These are phyloP conservation scores for Anastrepha obliqua DNA, from an alignment of 1,140 invertebrate species.

Conservation along the genomic window DNA sequence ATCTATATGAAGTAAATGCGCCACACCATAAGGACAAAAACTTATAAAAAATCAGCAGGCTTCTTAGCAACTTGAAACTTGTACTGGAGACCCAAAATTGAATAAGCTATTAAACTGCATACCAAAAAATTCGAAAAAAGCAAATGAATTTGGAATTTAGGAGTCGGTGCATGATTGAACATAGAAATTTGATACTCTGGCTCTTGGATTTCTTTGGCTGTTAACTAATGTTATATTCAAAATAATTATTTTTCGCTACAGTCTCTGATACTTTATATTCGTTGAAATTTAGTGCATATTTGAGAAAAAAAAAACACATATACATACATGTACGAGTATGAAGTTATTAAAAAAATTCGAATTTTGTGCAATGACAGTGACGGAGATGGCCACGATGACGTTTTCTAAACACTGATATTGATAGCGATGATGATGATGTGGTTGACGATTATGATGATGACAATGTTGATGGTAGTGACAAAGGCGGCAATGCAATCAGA, in stretches of 20 bases:
- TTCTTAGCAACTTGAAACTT: too few species aligned
- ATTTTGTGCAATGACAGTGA: conserved; percentile 15
- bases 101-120: too few species aligned
- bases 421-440: conserved; percentile 27
- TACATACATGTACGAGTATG: neutral
- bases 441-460: conserved; percentile 32
- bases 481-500: conserved; percentile 27
- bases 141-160: too few species aligned
- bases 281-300: neutral
- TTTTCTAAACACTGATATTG: conserved; percentile 33
- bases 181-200: too few species aligned
- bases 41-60: too few species aligned
- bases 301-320: neutral
- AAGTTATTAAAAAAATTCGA: neutral
- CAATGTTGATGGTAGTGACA: conserved; percentile 20
- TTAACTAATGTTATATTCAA: too few species aligned
- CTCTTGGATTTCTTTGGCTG: too few species aligned
- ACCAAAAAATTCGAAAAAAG: too few species aligned
- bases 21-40: too few species aligned
- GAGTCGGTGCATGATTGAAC: too few species aligned
- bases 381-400: neutral
- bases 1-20: too few species aligned
- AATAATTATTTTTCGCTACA: neutral
- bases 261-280: neutral
- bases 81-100: too few species aligned